Conservation (phyloP, 2,888 invertebrate genomes). For the Eristalis tenax region DNA sequence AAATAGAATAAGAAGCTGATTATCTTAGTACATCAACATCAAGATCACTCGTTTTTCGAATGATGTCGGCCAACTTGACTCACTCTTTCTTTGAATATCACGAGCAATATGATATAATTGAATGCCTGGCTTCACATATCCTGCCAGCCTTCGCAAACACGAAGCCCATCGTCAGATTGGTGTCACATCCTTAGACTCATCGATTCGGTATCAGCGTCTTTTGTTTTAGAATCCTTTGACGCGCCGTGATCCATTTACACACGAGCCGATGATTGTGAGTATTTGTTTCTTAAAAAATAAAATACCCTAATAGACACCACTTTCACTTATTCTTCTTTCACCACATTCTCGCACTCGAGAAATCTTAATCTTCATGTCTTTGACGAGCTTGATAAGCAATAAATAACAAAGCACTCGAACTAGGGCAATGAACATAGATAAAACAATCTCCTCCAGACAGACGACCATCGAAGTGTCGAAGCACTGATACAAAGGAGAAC, state of each 20-base stretch:
- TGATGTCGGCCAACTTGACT: not conserved
- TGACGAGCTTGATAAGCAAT: slow-evolving; percentile 5
- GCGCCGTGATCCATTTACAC: not conserved
- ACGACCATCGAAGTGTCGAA: slow-evolving; percentile 15
- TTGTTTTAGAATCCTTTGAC: not conserved
- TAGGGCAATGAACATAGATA: slow-evolving; percentile 32
- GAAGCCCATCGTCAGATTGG: not conserved
- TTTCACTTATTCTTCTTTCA: slow-evolving; percentile 1
- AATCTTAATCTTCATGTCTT: slow-evolving; percentile 8
- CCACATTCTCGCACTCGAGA: slow-evolving; percentile 1
- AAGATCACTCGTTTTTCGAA: not conserved
- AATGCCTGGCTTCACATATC: not conserved
- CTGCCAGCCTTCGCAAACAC: not conserved
- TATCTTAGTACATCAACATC: too few relatives aligned
- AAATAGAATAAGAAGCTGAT: too few relatives aligned
- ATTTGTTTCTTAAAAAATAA: not conserved
- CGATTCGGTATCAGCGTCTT: not conserved
- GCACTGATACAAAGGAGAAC: slow-evolving; percentile 21
- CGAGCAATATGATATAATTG: not conserved
- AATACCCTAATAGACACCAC: not conserved
- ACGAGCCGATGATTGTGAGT: not conserved
- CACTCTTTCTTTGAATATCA: not conserved
- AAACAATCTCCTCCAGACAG: slow-evolving; percentile 22
- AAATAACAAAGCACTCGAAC: slow-evolving; percentile 31
- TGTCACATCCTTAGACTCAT: not conserved